These are phyloP conservation scores for Coregonus sp. DNA, from an alignment of 2,797 vertebrate genomes.

Conservation along the genomic window DNA sequence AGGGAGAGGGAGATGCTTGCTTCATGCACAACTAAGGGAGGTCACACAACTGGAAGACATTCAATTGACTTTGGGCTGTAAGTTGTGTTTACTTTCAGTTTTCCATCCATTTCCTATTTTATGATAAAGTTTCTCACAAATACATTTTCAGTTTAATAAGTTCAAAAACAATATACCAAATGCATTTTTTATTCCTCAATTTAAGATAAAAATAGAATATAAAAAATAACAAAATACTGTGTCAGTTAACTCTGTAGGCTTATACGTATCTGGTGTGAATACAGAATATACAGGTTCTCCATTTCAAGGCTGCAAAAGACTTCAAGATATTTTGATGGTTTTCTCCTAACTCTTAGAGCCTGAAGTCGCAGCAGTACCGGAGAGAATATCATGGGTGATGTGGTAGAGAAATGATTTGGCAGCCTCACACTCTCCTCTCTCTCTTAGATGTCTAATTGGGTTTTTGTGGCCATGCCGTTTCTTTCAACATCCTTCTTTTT, in stretches of 20 bases:
- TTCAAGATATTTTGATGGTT: slow-evolving; percentile 1
- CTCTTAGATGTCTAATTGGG: slow-evolving; percentile 31
- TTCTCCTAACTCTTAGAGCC: neutral
- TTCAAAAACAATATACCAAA: slow-evolving; percentile 73
- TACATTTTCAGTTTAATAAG: slow-evolving; percentile 70
- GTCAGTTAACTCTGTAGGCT: slow-evolving; percentile 67
- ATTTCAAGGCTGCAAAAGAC: neutral
- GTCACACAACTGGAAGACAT: slow-evolving; percentile 81
- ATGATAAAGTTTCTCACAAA: slow-evolving; percentile 79
- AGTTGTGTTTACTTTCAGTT: slow-evolving; percentile 66
- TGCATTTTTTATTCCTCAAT: slow-evolving; percentile 55
- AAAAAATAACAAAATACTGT: slow-evolving; percentile 67
- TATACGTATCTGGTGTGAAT: slow-evolving; percentile 48
- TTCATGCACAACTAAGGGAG: slow-evolving; percentile 59
- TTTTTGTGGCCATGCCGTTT: slow-evolving; percentile 20
- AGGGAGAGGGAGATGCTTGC: slow-evolving; percentile 29
- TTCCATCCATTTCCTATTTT: slow-evolving; percentile 78
- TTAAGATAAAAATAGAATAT: slow-evolving; percentile 13
- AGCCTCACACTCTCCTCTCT: slow-evolving; percentile 43
- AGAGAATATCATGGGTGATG: slow-evolving; percentile 62
- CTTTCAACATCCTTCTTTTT: neutral
- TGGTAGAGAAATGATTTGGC: slow-evolving; percentile 62
- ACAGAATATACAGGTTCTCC: neutral
- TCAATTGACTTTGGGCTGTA: slow-evolving; percentile 55
- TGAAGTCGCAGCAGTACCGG: slow-evolving; percentile 20